Base-by-base conservation (phyloP, 2,113 vertebrate genomes). In the Coreoperca whiteheadi region DNA sequence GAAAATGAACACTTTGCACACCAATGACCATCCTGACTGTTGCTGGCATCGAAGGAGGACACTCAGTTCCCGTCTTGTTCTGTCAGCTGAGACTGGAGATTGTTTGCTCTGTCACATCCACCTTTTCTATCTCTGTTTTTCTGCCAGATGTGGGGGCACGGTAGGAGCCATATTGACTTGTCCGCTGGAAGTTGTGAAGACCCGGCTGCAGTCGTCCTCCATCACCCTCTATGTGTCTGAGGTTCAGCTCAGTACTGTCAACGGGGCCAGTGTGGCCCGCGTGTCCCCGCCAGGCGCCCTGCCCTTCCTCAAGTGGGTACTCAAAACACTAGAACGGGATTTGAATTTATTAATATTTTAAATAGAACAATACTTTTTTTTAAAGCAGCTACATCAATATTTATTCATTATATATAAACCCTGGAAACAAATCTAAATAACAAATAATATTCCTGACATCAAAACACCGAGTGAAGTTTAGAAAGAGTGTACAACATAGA, bases 151-250 rank as follows among this genome's bases (percentile, higher is more conserved):
- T 94, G 98, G 98, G 82, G 98, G 98, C 87, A 99, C 98, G 23
- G 98, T 99, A 56, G 98, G 98, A 94, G 98, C 98, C 88, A 98
- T 99, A 93, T 89, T 99, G 93, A 99, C 98, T 69, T 99, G 98
- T 95, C 98, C 98, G 0, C 95, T 99, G 92, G 98, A 99, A 95
- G 98, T 99, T 84, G 97, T 99, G 76, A 99, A 99, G 93, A 99
- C 98, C 8, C 96, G 98, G 5, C 88, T 99, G 73, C 98, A 99
- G 93, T 99, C 98, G 0, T 99, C 98, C 18, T 96, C 98, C 64
- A 93, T 99, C 91, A 97, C 97, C 0, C 90, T 98, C 6, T 99
- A 98, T 57, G 95, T 99, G 85, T 97, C 98, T 96, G 97, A 98
- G 94, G 98, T 99, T 73, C 98, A 99, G 81, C 96, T 99, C 80